phyloP scores from a whole-genome alignment of 2,888 invertebrate genomes.

The Candidula unifasciata region DNA sequence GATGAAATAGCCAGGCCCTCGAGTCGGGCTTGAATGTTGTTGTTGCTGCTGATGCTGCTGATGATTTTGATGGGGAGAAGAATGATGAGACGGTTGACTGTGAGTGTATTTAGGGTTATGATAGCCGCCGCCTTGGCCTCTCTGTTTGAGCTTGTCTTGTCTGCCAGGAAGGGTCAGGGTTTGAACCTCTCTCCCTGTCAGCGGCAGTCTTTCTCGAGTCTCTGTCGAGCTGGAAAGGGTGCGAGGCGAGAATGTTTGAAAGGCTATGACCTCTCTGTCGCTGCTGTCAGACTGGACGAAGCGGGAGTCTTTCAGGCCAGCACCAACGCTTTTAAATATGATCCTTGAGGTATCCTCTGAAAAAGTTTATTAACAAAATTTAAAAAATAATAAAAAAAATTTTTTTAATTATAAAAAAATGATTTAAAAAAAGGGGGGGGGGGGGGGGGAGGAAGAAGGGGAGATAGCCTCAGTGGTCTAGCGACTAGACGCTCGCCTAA shows the following conservation, averaged over 20 bases:
- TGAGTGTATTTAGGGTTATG: background rate
- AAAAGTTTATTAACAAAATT: too few relatives aligned
- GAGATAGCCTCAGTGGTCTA: too few relatives aligned
- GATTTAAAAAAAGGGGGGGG: too few relatives aligned
- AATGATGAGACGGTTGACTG: background rate
- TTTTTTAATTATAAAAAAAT: too few relatives aligned
- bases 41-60: conserved; percentile 11
- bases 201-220: background rate
- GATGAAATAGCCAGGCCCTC: conserved; percentile 42
- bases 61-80: conserved; percentile 21
- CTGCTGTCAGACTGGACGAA: conserved; percentile 50
- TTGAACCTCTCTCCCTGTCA: conserved; percentile 49
- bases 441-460: too few relatives aligned
- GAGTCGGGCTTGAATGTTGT: conserved; percentile 5
- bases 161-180: conserved; percentile 45
- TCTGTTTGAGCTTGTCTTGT: conserved; percentile 24
- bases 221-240: conserved; percentile 50
- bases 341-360: conserved; percentile 55
- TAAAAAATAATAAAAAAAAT: too few relatives aligned
- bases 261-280: conserved; percentile 51
- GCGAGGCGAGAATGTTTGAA: conserved; percentile 58
- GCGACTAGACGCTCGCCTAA: too few relatives aligned
- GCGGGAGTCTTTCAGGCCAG: conserved; percentile 52
- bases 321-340: conserved; percentile 50
- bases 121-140: background rate